A percentile compares a stretch with the other conserved stretches of the same genome.
phyloP scores from a whole-genome alignment of 2,113 vertebrate genomes.

The Pachycephala philippinensis region DNA sequence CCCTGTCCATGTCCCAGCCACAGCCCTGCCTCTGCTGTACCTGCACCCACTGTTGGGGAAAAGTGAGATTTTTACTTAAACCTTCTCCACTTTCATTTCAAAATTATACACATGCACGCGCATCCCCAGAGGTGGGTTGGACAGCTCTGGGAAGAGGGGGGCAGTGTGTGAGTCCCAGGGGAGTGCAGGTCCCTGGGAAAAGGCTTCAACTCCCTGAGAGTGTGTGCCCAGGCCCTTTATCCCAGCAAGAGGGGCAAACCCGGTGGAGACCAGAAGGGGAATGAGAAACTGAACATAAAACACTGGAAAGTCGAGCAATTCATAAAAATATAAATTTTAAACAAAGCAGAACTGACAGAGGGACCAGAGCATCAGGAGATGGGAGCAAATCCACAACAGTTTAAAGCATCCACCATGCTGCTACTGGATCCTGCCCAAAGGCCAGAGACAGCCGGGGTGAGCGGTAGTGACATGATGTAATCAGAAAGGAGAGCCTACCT shows the following conservation, averaged over 20 bases:
- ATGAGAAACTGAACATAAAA: background rate
- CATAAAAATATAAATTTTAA: slow-evolving; percentile 11
- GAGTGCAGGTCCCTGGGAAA: background rate
- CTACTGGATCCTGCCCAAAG: background rate
- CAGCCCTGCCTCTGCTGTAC: background rate
- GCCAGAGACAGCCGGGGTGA: background rate
- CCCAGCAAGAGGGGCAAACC: background rate
- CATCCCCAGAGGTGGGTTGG: accelerated
- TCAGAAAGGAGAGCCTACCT: slow-evolving; percentile 29
- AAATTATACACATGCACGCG: accelerated
- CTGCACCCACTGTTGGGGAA: background rate
- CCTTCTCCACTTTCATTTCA: background rate
- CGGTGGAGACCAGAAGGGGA: background rate
- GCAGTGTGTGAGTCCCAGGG: background rate
- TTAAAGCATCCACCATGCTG: slow-evolving; percentile 5
- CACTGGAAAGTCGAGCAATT: background rate
- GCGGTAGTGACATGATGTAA: slow-evolving; percentile 8
- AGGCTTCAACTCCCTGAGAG: accelerated
- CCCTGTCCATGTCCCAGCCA: no score
- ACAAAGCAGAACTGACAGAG: background rate
- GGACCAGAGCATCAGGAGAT: background rate
- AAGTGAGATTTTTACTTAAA: background rate
- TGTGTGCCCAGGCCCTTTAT: background rate
- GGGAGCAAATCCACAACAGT: background rate
- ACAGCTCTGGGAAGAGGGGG: background rate